Conservation (phyloP, 2,888 invertebrate species). For the Allacma fusca region DNA sequence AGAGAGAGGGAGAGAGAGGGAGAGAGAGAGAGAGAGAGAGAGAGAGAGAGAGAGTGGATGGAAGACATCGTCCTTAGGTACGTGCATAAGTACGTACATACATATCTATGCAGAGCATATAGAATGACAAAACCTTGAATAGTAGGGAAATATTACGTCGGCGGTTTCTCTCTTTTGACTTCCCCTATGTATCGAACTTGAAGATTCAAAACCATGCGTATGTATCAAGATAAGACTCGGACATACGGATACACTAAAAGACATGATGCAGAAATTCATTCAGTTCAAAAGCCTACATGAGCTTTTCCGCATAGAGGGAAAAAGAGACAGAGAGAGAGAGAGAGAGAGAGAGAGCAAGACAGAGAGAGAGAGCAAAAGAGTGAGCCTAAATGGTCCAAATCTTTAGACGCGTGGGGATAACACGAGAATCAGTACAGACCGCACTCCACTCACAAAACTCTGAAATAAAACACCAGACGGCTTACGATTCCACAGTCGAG, state of each 20-base stretch:
- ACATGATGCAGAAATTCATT: background rate
- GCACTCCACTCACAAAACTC: constrained; percentile 46
- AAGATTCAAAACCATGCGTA: no score
- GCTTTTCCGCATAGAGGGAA: background rate
- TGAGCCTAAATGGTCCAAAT: constrained; percentile 18
- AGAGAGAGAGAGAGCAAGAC: background rate
- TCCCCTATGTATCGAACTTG: no score
- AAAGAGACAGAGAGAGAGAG: background rate
- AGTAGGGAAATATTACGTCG: no score
- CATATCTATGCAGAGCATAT: no score
- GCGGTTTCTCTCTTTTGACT: no score
- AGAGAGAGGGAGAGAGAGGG: no score
- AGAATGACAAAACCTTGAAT: no score
- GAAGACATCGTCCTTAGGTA: no score
- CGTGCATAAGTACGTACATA: no score
- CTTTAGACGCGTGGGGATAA: constrained; percentile 22
- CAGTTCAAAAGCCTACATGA: background rate
- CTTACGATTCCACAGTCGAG: constrained; percentile 39
- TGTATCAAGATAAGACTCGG: no score
- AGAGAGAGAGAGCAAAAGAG: constrained; percentile 17
- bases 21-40: no score
- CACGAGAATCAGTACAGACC: constrained; percentile 23
- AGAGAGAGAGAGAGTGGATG: no score
- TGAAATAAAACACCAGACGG: constrained; percentile 55
- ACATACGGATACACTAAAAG: background rate